Percentiles rank a stretch among this genome's conserved stretches.
These are phyloP conservation scores for Enchytraeus crypticus DNA, from an alignment of 2,888 invertebrate species.

Conservation along the genomic window DNA sequence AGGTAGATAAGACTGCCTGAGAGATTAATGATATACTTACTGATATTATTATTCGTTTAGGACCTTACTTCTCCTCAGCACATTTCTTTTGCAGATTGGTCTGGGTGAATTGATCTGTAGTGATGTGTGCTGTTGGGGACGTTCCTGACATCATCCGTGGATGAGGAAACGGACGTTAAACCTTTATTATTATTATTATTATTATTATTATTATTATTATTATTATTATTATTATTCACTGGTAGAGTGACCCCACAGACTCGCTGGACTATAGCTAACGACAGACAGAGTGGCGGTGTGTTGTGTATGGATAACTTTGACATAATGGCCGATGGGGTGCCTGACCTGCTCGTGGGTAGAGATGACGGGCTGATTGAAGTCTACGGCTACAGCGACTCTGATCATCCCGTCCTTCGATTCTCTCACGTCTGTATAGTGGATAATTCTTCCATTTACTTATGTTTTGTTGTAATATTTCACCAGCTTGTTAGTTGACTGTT, in stretches of 20 bases:
- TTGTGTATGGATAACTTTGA: slow-evolving; percentile 60
- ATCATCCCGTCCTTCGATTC: slow-evolving; percentile 55
- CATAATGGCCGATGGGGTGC: slow-evolving; percentile 61
- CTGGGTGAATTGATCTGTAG: no score
- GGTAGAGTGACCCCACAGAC: not conserved
- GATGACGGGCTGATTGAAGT: slow-evolving; percentile 81
- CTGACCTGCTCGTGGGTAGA: slow-evolving; percentile 72
- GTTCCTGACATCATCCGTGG: no score
- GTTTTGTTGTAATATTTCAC: no score
- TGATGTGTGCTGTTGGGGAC: no score
- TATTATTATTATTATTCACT: not conserved
- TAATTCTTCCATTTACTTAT: no score
- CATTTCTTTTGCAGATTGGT: no score
- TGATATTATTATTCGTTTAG: no score
- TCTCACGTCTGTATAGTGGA: slow-evolving; percentile 52
- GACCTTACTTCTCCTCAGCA: no score
- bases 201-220: not conserved
- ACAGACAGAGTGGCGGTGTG: slow-evolving; percentile 30
- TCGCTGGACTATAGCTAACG: not conserved
- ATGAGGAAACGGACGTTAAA: no score
- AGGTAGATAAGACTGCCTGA: not conserved
- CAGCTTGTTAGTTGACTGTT: no score
- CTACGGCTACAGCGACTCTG: slow-evolving; percentile 55
- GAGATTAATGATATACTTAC: not conserved
- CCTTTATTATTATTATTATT: no score